Evolutionary conservation across 2,888 invertebrate species (phyloP).

Genomic region (Noctua comes): DNA sequence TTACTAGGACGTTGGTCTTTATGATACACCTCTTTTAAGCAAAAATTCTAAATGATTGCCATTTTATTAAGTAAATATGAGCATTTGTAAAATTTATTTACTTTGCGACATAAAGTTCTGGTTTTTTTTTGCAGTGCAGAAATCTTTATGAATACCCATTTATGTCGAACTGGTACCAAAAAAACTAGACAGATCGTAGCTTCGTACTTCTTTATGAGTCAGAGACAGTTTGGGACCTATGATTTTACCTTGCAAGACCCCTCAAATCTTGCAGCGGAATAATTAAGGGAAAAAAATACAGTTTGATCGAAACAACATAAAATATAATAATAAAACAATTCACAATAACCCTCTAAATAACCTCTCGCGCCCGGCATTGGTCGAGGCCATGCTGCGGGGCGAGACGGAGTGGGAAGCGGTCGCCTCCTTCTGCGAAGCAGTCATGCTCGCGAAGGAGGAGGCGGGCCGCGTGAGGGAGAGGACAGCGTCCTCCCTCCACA

Average conservation of each 20-base stretch:
- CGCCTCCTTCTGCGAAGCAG: too few relatives aligned
- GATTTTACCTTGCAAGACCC: background rate
- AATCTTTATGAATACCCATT: background rate
- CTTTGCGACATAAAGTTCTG: background rate
- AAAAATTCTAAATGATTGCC: background rate
- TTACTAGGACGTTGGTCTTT: conserved; percentile 8
- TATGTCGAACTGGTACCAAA: background rate
- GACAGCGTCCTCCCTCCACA: too few relatives aligned
- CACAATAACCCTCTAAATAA: background rate
- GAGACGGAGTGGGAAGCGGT: too few relatives aligned
- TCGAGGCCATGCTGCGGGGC: too few relatives aligned
- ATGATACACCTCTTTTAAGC: background rate
- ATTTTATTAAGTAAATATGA: background rate
- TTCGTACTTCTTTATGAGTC: background rate
- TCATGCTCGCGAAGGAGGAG: too few relatives aligned
- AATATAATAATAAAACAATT: background rate
- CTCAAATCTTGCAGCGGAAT: background rate
- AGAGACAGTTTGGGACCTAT: background rate
- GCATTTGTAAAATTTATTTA: background rate
- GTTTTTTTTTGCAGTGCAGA: background rate
- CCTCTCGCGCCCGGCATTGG: too few relatives aligned
- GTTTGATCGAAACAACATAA: too few relatives aligned
- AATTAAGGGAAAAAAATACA: background rate
- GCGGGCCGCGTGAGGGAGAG: too few relatives aligned
- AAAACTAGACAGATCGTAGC: background rate